Evolutionary conservation across 2,797 vertebrate genomes (phyloP).

Genomic region (Pseudochirops cupreus): DNA sequence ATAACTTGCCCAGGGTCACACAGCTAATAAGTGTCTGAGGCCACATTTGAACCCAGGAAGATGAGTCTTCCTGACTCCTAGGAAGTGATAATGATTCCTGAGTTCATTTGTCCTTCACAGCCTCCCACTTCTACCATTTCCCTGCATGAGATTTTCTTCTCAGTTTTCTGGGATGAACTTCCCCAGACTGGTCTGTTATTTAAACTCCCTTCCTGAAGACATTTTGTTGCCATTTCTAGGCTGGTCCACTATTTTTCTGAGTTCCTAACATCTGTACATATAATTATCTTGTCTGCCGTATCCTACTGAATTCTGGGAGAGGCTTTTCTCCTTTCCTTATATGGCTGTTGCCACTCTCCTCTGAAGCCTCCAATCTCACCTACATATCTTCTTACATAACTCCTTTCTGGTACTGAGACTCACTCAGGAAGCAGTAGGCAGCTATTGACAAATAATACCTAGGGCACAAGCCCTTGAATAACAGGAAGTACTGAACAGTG

Average conservation of each 20-base stretch:
- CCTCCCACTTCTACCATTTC: neutral
- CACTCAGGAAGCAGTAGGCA: neutral
- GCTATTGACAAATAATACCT: neutral
- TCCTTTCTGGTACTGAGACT: neutral
- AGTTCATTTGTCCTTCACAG: neutral
- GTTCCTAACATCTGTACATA: neutral
- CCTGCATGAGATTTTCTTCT: neutral
- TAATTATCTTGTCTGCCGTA: neutral
- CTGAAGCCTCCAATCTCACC: neutral
- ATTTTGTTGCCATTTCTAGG: neutral
- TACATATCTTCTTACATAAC: neutral
- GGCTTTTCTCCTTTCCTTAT: neutral
- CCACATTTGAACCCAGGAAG: too few species aligned
- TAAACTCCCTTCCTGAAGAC: neutral
- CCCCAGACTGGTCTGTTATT: neutral
- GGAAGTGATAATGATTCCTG: neutral
- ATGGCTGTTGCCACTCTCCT: neutral
- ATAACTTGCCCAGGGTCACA: too few species aligned
- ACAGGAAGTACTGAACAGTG: neutral
- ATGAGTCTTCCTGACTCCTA: too few species aligned
- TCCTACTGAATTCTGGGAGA: neutral
- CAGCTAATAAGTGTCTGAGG: too few species aligned
- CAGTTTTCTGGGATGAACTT: neutral
- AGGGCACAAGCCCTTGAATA: neutral
- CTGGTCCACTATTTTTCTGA: neutral